A percentile compares a stretch with the other conserved stretches of the same genome.
Conservation (phyloP, 2,888 invertebrate species). For the Neria commutata region DNA sequence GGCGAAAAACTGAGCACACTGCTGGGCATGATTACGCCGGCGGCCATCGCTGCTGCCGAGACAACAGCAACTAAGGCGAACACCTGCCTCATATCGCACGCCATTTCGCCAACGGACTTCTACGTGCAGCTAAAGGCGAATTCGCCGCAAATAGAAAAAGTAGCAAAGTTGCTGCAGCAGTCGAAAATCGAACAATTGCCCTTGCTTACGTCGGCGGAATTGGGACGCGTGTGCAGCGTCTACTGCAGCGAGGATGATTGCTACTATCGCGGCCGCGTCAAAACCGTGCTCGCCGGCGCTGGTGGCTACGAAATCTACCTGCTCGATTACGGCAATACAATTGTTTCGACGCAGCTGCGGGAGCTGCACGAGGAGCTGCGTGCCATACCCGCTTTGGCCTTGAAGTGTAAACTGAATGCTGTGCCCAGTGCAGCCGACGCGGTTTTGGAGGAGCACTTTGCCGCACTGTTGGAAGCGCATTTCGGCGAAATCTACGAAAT, state of each 20-base stretch:
- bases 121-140: slow-evolving; percentile 71
- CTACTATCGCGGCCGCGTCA: slow-evolving; percentile 80
- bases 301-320: slow-evolving; percentile 74
- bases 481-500: slow-evolving; percentile 68
- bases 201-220: slow-evolving; percentile 25
- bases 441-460: slow-evolving; percentile 45
- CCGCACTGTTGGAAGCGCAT: slow-evolving; percentile 63
- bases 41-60: not conserved
- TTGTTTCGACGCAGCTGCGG: slow-evolving; percentile 65
- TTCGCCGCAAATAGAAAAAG: slow-evolving; percentile 43
- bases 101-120: slow-evolving; percentile 73
- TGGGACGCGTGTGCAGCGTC: slow-evolving; percentile 36
- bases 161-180: slow-evolving; percentile 48
- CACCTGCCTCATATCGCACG: slow-evolving; percentile 71
- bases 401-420: slow-evolving; percentile 45
- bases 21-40: slow-evolving; percentile 34
- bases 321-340: slow-evolving; percentile 72
- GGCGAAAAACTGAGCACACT: slow-evolving; percentile 47
- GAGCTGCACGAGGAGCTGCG: slow-evolving; percentile 67
- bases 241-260: slow-evolving; percentile 69
- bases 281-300: slow-evolving; percentile 74
- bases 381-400: slow-evolving; percentile 53
- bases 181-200: slow-evolving; percentile 32
- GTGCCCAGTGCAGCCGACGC: slow-evolving; percentile 42
- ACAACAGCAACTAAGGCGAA: slow-evolving; percentile 27